Evolutionary conservation across 2,888 invertebrate species (phyloP).

Genomic region (Rugalucina vietnamica): DNA sequence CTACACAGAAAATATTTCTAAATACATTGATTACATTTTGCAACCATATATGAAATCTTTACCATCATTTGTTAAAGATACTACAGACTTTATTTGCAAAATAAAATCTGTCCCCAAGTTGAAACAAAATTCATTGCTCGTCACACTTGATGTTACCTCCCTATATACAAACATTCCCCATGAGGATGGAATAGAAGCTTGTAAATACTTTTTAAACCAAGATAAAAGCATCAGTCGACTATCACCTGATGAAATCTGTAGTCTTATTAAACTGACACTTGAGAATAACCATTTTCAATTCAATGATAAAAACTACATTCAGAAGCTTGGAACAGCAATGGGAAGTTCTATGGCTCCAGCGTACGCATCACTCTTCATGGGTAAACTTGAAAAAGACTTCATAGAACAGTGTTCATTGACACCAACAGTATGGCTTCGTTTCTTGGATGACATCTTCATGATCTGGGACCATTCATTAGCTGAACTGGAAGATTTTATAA

Average conservation of each 20-base stretch:
- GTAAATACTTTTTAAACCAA: slow-evolving; percentile 14
- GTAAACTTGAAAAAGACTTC: slow-evolving; percentile 20
- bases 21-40: too few relatives aligned
- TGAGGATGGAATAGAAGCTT: slow-evolving; percentile 15
- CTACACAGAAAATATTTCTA: not conserved
- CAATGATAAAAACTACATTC: not conserved
- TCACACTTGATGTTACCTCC: slow-evolving; percentile 14
- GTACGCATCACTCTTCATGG: slow-evolving; percentile 22
- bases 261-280: slow-evolving; percentile 7
- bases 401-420: not conserved
- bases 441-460: not conserved
- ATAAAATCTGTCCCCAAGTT: not conserved
- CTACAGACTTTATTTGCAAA: slow-evolving; percentile 17
- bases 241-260: not conserved
- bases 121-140: not conserved
- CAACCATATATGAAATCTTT: not conserved
- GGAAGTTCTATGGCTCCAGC: slow-evolving; percentile 29
- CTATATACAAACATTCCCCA: slow-evolving; percentile 23
- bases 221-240: not conserved
- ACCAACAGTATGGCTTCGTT: not conserved
- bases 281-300: slow-evolving; percentile 30
- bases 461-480: not conserved
- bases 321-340: slow-evolving; percentile 26
- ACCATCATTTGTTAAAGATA: slow-evolving; percentile 17
- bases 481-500: slow-evolving; percentile 14